phyloP scores from a whole-genome alignment of 1,140 invertebrate genomes.

The Rhizoglyphus robini region DNA sequence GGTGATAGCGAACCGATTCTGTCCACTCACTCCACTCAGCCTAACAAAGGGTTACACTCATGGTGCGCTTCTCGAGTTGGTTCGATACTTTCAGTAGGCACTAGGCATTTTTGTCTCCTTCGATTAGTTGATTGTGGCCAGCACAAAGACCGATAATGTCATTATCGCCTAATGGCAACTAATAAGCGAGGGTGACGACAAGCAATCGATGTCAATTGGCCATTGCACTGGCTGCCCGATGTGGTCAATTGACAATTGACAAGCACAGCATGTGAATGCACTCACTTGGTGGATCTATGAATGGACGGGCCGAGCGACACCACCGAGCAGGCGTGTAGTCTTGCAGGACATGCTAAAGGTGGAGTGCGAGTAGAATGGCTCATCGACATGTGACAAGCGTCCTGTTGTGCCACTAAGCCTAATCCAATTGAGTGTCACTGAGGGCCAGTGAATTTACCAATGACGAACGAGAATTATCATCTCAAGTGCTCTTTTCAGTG shows the following conservation, averaged over 20 bases:
- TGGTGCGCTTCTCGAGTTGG: no score
- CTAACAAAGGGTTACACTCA: no score
- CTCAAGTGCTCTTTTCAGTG: conserved; percentile 1
- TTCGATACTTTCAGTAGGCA: no score
- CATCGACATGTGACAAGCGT: neutral
- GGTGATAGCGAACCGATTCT: no score
- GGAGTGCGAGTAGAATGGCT: no score
- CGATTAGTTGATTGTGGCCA: no score
- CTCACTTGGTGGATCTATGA: neutral
- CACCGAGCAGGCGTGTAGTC: neutral
- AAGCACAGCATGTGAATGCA: no score
- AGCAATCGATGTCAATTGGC: neutral
- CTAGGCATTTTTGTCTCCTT: no score
- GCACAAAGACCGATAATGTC: conserved; percentile 6
- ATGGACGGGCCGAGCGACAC: no score
- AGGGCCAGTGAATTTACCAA: neutral
- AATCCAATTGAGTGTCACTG: neutral
- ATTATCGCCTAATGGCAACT: conserved; percentile 13
- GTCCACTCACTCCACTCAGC: no score
- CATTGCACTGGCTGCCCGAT: neutral
- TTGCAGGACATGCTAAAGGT: conserved; percentile 7
- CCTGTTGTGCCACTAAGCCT: neutral
- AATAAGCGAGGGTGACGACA: conserved; percentile 9
- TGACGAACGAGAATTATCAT: conserved; percentile 7
- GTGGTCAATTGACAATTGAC: neutral